A percentile compares a stretch with the other conserved stretches of the same genome.
phyloP scores from a whole-genome alignment of 2,797 vertebrate species.

The Gallinago solitaria region DNA sequence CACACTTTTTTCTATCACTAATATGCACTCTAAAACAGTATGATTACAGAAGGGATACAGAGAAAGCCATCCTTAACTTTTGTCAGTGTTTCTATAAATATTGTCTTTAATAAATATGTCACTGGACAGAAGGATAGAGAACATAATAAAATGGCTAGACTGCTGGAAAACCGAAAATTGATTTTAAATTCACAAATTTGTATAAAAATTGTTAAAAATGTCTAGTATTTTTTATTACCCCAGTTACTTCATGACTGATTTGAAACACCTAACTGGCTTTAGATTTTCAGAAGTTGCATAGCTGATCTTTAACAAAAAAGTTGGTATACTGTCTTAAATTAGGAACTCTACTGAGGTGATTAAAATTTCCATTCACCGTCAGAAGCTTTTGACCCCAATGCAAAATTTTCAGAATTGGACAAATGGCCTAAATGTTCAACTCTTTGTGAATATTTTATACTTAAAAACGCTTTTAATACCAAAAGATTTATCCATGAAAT shows the following conservation, averaged over 20 bases:
- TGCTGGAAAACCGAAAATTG: neutral
- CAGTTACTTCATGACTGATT: neutral
- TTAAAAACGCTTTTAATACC: neutral
- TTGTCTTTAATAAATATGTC: neutral
- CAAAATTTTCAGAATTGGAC: neutral
- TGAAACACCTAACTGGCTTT: neutral
- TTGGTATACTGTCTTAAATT: neutral
- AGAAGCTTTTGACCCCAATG: neutral
- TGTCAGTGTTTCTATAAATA: neutral
- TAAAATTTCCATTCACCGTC: neutral
- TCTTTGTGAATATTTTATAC: neutral
- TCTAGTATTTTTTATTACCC: neutral
- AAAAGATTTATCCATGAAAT: neutral
- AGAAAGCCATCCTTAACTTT: neutral
- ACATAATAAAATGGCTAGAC: neutral
- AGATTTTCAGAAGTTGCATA: neutral
- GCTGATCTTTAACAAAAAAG: neutral
- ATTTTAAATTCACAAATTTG: neutral
- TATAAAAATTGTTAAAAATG: neutral
- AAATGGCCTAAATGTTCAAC: neutral
- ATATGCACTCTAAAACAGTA: neutral
- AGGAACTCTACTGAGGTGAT: neutral
- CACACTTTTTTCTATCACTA: neutral
- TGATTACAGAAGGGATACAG: neutral
- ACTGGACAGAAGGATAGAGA: neutral